phyloP scores from a whole-genome alignment of 2,797 vertebrate genomes.

The Oryzias dopingdopingensis region DNA sequence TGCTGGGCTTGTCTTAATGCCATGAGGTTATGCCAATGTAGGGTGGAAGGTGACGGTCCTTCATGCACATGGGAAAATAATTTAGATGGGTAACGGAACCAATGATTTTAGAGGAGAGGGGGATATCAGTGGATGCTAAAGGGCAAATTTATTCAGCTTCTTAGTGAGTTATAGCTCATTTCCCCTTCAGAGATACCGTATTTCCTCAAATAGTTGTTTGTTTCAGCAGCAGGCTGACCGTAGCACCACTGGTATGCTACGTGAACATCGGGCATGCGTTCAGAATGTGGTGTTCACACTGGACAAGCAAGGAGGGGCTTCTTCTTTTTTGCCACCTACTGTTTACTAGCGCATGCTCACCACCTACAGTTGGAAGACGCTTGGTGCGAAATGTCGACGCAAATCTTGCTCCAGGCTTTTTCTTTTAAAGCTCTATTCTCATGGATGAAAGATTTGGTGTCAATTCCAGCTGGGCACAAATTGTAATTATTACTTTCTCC shows the following conservation, averaged over 20 bases:
- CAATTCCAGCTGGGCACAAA: no score
- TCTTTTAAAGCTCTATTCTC: no score
- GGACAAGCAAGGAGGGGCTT: no score
- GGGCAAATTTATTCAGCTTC: no score
- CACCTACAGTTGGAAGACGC: no score
- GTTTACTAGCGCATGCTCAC: no score
- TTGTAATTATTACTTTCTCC: no score
- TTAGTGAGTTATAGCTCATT: not conserved
- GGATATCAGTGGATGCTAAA: conserved; percentile 3
- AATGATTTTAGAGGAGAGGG: conserved; percentile 36
- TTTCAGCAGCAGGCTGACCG: not conserved
- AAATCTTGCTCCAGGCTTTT: no score
- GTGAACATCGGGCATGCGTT: not conserved
- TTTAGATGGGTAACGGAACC: conserved; percentile 46
- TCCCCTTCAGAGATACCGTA: not conserved
- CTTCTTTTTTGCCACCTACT: no score
- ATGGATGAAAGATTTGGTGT: no score
- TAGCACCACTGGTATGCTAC: not conserved
- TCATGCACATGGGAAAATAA: conserved; percentile 60
- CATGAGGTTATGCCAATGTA: conserved; percentile 45
- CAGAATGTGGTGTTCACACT: no score
- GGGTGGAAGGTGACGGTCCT: conserved; percentile 65
- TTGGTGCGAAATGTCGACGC: no score
- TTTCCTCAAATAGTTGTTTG: conserved; percentile 4
- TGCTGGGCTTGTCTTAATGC: conserved; percentile 64